Percentiles rank a stretch among this genome's conserved stretches.
Evolutionary conservation across 2,888 invertebrate species (phyloP).

Genomic region (Cheilosia pagana): DNA sequence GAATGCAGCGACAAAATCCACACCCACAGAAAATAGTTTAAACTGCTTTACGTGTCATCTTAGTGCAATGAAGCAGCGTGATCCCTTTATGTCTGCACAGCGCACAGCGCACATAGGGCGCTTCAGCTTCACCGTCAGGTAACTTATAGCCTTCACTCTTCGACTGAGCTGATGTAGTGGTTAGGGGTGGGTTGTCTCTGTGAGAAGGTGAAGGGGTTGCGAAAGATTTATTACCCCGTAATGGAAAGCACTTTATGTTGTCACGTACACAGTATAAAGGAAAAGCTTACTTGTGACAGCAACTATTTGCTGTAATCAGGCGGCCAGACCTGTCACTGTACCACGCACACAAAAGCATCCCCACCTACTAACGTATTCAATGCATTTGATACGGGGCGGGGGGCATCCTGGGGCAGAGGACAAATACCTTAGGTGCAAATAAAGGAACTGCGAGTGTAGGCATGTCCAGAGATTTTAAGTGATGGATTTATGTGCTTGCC

Average conservation of each 20-base stretch:
- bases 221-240: conserved; percentile 68
- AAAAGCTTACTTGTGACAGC: conserved; percentile 43
- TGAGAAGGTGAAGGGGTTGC: neutral
- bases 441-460: conserved; percentile 20
- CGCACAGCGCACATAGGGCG: conserved; percentile 50
- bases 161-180: conserved; percentile 29
- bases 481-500: conserved; percentile 56
- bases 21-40: conserved; percentile 10
- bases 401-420: neutral
- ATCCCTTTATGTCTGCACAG: conserved; percentile 53
- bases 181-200: neutral
- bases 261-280: conserved; percentile 64
- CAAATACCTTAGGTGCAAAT: conserved; percentile 19
- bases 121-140: conserved; percentile 28
- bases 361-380: conserved; percentile 36
- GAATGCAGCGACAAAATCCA: conserved; percentile 19
- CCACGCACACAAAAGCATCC: conserved; percentile 16
- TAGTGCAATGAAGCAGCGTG: conserved; percentile 65
- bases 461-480: conserved; percentile 52
- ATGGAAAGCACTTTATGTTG: conserved; percentile 67
- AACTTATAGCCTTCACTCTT: conserved; percentile 49
- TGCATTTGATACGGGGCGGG: conserved; percentile 15
- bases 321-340: conserved; percentile 12
- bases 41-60: conserved; percentile 60
- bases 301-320: conserved; percentile 68